Conservation (phyloP, 2,797 vertebrate species). For the Adelosebastes latens region DNA sequence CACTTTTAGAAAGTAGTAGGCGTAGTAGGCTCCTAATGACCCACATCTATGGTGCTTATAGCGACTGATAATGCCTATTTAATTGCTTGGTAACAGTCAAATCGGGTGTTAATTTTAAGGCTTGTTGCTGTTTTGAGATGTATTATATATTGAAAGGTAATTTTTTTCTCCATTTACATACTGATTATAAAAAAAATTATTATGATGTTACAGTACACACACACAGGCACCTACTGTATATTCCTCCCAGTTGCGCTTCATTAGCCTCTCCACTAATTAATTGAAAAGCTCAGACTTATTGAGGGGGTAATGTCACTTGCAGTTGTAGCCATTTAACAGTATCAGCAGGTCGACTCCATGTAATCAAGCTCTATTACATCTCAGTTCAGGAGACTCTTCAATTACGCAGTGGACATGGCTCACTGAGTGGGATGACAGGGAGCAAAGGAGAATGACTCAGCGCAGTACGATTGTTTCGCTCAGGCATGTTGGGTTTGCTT, state of each 20-base stretch:
- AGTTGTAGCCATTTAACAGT: slow-evolving; percentile 39
- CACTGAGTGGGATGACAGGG: not conserved
- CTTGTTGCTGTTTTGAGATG: not conserved
- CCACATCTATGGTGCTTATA: too few species aligned
- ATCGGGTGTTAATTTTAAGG: not conserved
- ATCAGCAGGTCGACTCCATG: slow-evolving; percentile 19
- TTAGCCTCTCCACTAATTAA: slow-evolving; percentile 39
- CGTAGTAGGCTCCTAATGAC: too few species aligned
- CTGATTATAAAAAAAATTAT: slow-evolving; percentile 1
- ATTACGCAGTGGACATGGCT: slow-evolving; percentile 8
- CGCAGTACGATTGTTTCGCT: not conserved
- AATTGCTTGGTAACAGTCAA: too few species aligned
- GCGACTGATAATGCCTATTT: too few species aligned
- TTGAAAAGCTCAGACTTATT: slow-evolving; percentile 38
- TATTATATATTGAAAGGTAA: not conserved
- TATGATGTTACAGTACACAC: not conserved
- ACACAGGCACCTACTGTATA: not conserved
- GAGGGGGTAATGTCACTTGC: slow-evolving; percentile 51
- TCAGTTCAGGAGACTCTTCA: slow-evolving; percentile 26
- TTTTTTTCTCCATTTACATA: not conserved
- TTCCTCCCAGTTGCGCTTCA: slow-evolving; percentile 20
- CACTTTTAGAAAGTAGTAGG: too few species aligned
- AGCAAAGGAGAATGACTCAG: slow-evolving; percentile 1
- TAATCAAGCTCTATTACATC: slow-evolving; percentile 48
- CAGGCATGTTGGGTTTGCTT: not conserved